These are phyloP conservation scores for Drepana falcataria DNA, from an alignment of 2,888 invertebrate genomes.

Conservation along the genomic window DNA sequence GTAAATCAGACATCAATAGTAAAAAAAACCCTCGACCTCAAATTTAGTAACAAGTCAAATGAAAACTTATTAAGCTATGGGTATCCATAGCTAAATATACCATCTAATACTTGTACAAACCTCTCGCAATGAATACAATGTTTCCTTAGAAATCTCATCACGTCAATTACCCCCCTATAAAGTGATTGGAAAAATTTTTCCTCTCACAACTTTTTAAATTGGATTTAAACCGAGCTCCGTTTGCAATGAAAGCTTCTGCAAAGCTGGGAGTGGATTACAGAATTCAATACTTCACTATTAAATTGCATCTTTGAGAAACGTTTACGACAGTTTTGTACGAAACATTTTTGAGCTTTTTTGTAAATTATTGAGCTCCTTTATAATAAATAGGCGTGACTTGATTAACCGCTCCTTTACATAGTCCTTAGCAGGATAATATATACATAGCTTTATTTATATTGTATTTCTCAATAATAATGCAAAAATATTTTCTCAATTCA, in stretches of 20 bases:
- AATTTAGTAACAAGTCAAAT: no score
- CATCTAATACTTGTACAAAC: no score
- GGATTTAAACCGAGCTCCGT: conserved; percentile 64
- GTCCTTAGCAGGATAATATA: no score
- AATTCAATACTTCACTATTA: conserved; percentile 63
- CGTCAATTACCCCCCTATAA: conserved; percentile 55
- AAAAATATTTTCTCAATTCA: no score
- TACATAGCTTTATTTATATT: no score
- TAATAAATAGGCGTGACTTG: background rate
- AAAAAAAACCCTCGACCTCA: no score
- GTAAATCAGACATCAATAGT: no score
- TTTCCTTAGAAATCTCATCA: conserved; percentile 44
- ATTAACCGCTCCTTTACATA: no score
- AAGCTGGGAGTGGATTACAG: conserved; percentile 57
- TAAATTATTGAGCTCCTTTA: conserved; percentile 1
- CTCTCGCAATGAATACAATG: no score
- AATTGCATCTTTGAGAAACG: conserved; percentile 68
- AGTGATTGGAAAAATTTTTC: conserved; percentile 73
- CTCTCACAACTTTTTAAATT: conserved; percentile 72
- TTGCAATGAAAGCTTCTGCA: conserved; percentile 53
- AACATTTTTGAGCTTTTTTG: conserved; percentile 21
- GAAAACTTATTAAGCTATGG: no score
- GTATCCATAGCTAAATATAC: no score
- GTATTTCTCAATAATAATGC: no score
- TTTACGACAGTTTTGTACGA: conserved; percentile 43